Percentiles rank a stretch among this genome's conserved stretches.
Conservation (phyloP, 2,797 vertebrate genomes). For the Rhinogobio ventralis region DNA sequence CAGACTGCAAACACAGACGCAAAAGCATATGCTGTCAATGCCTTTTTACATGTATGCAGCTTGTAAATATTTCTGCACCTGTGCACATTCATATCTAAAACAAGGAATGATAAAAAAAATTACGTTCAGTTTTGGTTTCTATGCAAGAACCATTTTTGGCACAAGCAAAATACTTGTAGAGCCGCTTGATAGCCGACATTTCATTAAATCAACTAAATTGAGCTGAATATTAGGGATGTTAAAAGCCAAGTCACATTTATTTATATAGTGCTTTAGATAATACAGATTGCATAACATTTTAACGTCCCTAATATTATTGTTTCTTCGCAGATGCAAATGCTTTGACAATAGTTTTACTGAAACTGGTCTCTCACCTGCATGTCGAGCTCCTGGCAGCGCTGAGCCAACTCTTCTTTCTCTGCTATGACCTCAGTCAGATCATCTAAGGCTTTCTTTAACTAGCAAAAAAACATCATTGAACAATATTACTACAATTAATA, state of each 20-base stretch:
- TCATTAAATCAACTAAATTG: neutral
- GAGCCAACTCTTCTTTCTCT: constrained; percentile 91
- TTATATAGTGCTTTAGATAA: too few relatives aligned
- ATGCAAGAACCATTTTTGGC: neutral
- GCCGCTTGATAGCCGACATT: too few relatives aligned
- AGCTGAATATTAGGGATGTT: neutral
- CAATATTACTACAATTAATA: neutral
- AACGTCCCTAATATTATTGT: neutral
- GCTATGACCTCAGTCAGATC: constrained; percentile 85
- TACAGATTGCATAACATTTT: neutral
- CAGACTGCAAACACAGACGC: constrained; percentile 17
- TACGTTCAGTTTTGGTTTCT: neutral
- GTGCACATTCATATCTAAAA: neutral
- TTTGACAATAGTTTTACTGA: neutral
- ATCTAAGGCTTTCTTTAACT: constrained; percentile 91
- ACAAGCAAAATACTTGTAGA: neutral
- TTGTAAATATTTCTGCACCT: neutral
- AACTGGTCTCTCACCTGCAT: constrained; percentile 82
- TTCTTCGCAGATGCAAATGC: neutral
- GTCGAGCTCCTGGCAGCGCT: constrained; percentile 94
- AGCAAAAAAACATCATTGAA: neutral
- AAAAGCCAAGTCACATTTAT: too few relatives aligned
- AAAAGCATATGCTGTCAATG: neutral
- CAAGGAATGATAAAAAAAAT: neutral
- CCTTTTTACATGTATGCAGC: neutral